Percentiles rank a stretch among this genome's conserved stretches.
These are phyloP conservation scores for Numenius phaeopus DNA, from an alignment of 2,797 vertebrate species.

Conservation along the genomic window DNA sequence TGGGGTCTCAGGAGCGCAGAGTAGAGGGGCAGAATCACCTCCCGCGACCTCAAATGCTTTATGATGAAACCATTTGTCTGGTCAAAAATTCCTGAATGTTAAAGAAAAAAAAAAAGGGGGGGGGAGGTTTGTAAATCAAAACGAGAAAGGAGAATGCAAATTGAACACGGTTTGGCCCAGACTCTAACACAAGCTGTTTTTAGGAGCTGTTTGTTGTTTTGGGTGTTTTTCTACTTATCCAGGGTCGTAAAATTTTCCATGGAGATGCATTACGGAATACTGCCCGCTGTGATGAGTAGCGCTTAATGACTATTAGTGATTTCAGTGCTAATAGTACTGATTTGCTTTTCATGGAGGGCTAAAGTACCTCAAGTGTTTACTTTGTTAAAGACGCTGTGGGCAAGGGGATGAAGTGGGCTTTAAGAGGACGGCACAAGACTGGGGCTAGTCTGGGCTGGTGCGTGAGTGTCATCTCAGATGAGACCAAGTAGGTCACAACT, in stretches of 20 bases:
- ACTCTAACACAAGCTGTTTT: neutral
- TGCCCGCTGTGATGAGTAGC: constrained; percentile 2
- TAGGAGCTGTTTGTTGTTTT: neutral
- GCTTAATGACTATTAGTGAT: constrained; percentile 12
- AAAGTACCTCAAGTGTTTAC: constrained; percentile 21
- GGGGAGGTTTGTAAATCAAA: neutral
- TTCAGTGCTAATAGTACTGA: neutral
- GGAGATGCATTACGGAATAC: neutral
- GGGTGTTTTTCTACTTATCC: neutral
- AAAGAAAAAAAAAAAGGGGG: neutral
- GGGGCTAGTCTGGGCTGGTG: neutral
- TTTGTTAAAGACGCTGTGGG: neutral
- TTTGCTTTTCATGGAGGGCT: neutral
- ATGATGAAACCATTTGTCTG: neutral
- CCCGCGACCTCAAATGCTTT: neutral
- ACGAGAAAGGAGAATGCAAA: neutral
- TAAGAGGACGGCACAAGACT: neutral
- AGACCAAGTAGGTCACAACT: neutral
- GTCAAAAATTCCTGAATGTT: neutral
- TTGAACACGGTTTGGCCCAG: neutral
- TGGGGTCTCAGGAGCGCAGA: no score
- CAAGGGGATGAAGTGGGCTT: neutral
- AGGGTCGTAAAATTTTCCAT: neutral
- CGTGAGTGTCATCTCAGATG: neutral
- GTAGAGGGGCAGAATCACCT: no score